These are phyloP conservation scores for Pogonomyrmex barbatus DNA, from an alignment of 1,140 invertebrate genomes.

Conservation along the genomic window DNA sequence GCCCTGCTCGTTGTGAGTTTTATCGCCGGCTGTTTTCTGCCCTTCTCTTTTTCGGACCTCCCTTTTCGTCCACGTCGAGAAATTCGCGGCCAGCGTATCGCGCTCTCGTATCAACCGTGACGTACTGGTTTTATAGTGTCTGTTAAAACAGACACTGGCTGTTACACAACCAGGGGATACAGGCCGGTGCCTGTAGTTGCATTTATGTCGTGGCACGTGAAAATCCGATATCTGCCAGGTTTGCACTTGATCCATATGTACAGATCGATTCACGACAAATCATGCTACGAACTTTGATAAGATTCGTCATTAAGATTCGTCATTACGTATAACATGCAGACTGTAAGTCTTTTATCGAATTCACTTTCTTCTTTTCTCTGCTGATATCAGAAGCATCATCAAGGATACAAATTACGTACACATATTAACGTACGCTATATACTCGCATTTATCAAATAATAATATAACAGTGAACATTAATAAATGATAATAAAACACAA, in stretches of 20 bases:
- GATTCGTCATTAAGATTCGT: too few relatives aligned
- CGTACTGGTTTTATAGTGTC: conserved; percentile 55
- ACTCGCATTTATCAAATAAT: background rate
- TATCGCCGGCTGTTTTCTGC: conserved; percentile 59
- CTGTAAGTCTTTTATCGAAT: background rate
- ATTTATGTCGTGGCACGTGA: conserved; percentile 39
- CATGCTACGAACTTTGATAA: conserved; percentile 17
- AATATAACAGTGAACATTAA: background rate
- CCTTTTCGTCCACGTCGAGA: conserved; percentile 59
- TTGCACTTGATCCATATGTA: conserved; percentile 23
- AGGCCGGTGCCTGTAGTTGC: conserved; percentile 1
- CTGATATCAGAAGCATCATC: background rate
- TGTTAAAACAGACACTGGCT: conserved; percentile 42
- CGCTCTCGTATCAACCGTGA: background rate
- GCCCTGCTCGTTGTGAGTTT: conserved; percentile 65
- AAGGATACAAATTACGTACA: background rate
- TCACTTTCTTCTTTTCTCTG: background rate
- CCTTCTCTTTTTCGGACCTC: background rate
- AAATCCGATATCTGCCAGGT: conserved; percentile 24
- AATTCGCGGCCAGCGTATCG: conserved; percentile 59
- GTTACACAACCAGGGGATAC: conserved; percentile 19
- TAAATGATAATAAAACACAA: too few relatives aligned
- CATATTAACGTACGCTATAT: background rate
- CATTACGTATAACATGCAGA: background rate
- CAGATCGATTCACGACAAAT: background rate